Evolutionary conservation across 2,797 vertebrate species (phyloP).

Genomic region (Onychomys torridus): DNA sequence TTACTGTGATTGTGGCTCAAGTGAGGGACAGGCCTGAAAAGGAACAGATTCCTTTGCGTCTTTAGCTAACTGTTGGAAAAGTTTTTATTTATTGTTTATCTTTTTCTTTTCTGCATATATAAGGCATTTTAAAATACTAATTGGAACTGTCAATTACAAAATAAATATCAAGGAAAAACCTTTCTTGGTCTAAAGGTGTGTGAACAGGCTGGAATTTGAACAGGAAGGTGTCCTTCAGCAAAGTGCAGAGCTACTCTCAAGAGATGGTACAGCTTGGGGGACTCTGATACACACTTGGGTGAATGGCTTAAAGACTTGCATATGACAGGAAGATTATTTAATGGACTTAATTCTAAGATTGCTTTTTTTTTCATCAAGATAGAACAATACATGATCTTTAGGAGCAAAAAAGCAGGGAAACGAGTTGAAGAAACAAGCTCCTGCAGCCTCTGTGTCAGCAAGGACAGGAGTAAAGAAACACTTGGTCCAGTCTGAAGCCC

Average conservation of each 20-base stretch:
- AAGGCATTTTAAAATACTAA: conserved; percentile 77
- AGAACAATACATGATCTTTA: conserved; percentile 79
- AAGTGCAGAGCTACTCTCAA: conserved; percentile 67
- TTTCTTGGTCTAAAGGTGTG: conserved; percentile 81
- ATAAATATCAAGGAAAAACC: conserved; percentile 21
- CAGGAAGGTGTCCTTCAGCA: conserved; percentile 78
- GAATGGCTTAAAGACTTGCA: conserved; percentile 80
- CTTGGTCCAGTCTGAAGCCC: conserved; percentile 63
- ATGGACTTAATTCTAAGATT: conserved; percentile 83
- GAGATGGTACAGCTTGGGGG: conserved; percentile 63
- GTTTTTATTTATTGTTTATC: conserved; percentile 76
- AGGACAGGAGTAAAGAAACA: conserved; percentile 77
- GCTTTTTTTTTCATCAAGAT: conserved; percentile 72
- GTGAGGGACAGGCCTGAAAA: conserved; percentile 78
- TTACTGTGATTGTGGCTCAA: conserved; percentile 74
- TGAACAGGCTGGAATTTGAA: conserved; percentile 80
- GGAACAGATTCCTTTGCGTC: conserved; percentile 78
- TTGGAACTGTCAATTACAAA: conserved; percentile 82
- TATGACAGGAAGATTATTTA: conserved; percentile 77
- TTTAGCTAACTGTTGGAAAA: conserved; percentile 58
- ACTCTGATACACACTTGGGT: conserved; percentile 71
- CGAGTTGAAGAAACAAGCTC: conserved; percentile 57
- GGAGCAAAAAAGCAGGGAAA: conserved; percentile 78
- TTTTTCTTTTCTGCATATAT: conserved; percentile 80
- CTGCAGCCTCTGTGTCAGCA: conserved; percentile 50